A percentile compares a stretch with the other conserved stretches of the same genome.
phyloP scores from a whole-genome alignment of 2,113 vertebrate species.

The Pipa parva region DNA sequence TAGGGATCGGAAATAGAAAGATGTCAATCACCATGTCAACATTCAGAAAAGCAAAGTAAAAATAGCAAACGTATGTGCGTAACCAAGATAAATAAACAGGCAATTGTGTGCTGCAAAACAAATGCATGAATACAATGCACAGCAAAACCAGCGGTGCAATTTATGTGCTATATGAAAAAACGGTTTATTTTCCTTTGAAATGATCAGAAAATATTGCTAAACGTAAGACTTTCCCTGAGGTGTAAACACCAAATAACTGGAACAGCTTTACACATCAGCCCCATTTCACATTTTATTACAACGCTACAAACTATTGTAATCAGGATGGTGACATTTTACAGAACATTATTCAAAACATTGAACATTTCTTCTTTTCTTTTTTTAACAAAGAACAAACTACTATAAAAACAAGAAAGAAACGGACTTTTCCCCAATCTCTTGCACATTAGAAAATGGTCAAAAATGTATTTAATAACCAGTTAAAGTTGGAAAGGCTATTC shows the following conservation, averaged over 20 bases:
- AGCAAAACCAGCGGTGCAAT: neutral
- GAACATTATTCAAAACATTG: constrained; percentile 84
- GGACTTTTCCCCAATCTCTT: constrained; percentile 77
- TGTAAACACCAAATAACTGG: constrained; percentile 82
- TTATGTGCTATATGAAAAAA: constrained; percentile 23
- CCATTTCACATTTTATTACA: constrained; percentile 99
- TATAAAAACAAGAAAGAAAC: constrained; percentile 94
- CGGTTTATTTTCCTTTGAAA: neutral
- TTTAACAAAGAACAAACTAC: constrained; percentile 79
- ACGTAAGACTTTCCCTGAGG: constrained; percentile 82
- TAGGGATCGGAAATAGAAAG: neutral
- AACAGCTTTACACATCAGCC: constrained; percentile 88
- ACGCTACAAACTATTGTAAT: constrained; percentile 96
- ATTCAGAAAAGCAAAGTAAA: neutral
- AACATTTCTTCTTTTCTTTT: constrained; percentile 59
- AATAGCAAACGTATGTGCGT: neutral
- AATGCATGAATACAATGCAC: neutral
- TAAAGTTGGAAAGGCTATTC: constrained; percentile 80
- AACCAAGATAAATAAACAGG: neutral
- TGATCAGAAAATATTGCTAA: constrained; percentile 65
- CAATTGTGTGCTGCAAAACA: neutral
- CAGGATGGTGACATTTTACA: constrained; percentile 94
- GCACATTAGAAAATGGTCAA: constrained; percentile 82
- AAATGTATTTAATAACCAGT: constrained; percentile 80
- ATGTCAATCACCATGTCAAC: neutral